These are phyloP conservation scores for Tadarida brasiliensis DNA, from an alignment of 2,797 vertebrate genomes.

Conservation along the genomic window DNA sequence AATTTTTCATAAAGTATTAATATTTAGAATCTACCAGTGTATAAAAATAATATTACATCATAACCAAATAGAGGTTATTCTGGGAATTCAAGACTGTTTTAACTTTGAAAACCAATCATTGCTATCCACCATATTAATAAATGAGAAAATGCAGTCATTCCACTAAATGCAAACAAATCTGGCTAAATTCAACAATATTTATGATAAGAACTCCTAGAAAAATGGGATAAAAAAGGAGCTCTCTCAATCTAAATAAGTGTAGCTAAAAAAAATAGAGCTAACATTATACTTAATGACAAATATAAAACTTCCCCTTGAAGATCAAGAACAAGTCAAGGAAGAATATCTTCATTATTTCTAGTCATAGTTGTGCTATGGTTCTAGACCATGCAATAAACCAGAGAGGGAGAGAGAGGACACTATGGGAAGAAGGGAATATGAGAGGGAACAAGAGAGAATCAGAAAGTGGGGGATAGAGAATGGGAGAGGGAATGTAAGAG, in stretches of 20 bases:
- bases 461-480: background rate
- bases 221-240: background rate
- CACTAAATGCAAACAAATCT: background rate
- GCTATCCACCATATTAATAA: background rate
- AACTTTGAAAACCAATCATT: background rate
- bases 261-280: background rate
- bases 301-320: background rate
- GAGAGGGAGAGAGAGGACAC: too few relatives aligned
- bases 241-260: background rate
- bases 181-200: background rate
- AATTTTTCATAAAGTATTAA: background rate
- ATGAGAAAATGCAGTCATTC: background rate
- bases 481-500: background rate
- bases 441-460: too few relatives aligned
- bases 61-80: background rate
- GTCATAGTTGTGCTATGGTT: background rate
- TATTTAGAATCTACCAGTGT: background rate
- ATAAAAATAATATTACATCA: background rate
- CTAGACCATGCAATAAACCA: background rate
- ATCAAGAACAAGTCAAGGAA: background rate
- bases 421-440: background rate
- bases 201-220: background rate
- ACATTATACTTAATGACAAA: background rate
- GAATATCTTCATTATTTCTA: background rate
- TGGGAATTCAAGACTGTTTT: background rate